Evolutionary conservation across 2,797 vertebrate species (phyloP).

Genomic region (Sarcophilus harrisii): DNA sequence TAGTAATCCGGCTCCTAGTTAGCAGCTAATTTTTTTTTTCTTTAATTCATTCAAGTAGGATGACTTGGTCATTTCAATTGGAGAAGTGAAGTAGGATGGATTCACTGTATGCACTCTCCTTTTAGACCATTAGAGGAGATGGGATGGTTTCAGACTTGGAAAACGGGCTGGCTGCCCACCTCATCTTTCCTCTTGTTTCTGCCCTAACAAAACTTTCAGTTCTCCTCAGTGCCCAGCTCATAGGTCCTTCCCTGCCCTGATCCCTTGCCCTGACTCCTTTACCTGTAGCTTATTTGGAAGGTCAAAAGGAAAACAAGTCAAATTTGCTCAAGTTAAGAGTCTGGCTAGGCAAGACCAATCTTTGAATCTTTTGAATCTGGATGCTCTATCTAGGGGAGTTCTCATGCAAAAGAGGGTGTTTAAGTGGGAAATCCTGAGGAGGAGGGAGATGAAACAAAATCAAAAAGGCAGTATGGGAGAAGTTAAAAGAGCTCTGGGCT

Average conservation of each 20-base stretch:
- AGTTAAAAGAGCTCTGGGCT: not conserved
- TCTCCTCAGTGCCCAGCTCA: not conserved
- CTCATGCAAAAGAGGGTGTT: not conserved
- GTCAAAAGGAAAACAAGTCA: not conserved
- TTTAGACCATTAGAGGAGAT: not conserved
- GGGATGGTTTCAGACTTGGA: not conserved
- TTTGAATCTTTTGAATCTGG: not conserved
- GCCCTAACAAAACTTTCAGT: not conserved
- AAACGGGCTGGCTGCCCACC: not conserved
- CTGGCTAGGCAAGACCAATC: not conserved
- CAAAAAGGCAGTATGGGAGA: not conserved
- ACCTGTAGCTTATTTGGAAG: not conserved
- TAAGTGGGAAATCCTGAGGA: not conserved
- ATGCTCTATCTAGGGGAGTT: not conserved
- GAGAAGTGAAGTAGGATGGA: not conserved
- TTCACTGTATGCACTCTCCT: not conserved
- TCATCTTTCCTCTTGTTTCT: not conserved
- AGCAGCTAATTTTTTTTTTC: not conserved
- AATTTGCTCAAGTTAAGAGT: not conserved
- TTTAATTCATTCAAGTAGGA: not conserved
- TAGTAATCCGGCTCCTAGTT: not conserved
- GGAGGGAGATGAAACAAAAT: not conserved
- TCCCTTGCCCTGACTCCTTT: not conserved
- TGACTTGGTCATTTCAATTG: not conserved
- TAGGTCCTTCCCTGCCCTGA: too few relatives aligned